These are phyloP conservation scores for Octodonta nipae DNA, from an alignment of 2,888 invertebrate genomes.

Conservation along the genomic window DNA sequence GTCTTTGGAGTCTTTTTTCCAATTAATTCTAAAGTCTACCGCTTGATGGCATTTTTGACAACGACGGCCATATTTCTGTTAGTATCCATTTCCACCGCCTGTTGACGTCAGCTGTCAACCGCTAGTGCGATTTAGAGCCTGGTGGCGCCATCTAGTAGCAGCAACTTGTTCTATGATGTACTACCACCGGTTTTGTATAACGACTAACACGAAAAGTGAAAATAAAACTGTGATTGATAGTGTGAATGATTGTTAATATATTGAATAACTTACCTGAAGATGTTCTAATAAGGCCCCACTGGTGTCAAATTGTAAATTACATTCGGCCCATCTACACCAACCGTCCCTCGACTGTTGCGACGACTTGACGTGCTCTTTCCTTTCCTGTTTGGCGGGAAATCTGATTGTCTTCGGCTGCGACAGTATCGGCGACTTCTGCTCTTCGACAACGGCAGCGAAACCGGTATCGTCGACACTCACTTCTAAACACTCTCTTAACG, in stretches of 20 bases:
- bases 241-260: neutral
- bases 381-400: conserved; percentile 51
- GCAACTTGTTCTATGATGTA: too few relatives aligned
- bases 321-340: conserved; percentile 71
- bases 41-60: too few relatives aligned
- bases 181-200: too few relatives aligned
- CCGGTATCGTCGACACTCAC: conserved; percentile 24
- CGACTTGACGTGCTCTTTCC: conserved; percentile 26
- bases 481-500: conserved; percentile 23
- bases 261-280: conserved; percentile 52
- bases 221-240: too few relatives aligned
- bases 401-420: conserved; percentile 71
- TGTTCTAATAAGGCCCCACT: conserved; percentile 74
- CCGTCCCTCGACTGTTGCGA: conserved; percentile 28
- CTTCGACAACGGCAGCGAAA: conserved; percentile 18
- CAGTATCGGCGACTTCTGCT: conserved; percentile 59
- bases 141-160: too few relatives aligned
- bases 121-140: too few relatives aligned
- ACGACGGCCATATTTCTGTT: too few relatives aligned
- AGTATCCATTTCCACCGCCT: too few relatives aligned
- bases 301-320: conserved; percentile 63
- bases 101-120: too few relatives aligned
- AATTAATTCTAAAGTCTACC: too few relatives aligned
- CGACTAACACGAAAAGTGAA: too few relatives aligned
- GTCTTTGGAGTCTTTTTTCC: too few relatives aligned